phyloP scores from a whole-genome alignment of 1,140 invertebrate species.

The Sarcophaga bullata region DNA sequence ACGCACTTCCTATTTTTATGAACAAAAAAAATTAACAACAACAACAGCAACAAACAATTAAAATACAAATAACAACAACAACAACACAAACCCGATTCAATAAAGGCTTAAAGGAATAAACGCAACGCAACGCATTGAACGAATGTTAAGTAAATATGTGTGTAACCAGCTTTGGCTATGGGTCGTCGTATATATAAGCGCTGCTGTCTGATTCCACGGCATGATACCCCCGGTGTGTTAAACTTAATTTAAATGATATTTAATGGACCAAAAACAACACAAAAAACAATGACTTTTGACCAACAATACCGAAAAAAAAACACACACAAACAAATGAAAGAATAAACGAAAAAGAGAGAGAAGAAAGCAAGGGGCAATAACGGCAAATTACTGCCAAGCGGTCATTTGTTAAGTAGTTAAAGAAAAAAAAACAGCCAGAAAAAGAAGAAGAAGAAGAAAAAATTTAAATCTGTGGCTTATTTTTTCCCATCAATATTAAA shows the following conservation, averaged over 20 bases:
- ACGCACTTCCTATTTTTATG: conserved; percentile 15
- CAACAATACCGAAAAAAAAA: not conserved
- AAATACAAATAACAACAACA: too few species aligned
- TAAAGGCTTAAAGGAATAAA: not conserved
- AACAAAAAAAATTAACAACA: not conserved
- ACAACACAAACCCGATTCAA: not conserved
- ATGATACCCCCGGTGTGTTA: conserved; percentile 15
- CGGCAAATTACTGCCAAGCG: too few species aligned
- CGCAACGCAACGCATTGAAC: not conserved
- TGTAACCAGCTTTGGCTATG: too few species aligned
- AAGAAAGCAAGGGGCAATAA: too few species aligned
- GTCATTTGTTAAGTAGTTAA: too few species aligned
- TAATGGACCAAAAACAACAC: not conserved
- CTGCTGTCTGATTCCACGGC: not conserved
- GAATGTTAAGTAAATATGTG: not conserved
- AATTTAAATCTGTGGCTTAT: not conserved
- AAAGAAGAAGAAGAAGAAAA: not conserved
- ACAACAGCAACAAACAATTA: too few species aligned
- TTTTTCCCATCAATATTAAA: conserved; percentile 6
- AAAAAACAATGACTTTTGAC: not conserved
- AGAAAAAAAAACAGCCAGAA: not conserved
- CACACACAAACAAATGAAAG: not conserved
- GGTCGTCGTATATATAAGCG: not conserved
- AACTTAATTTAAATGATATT: conserved; percentile 27
- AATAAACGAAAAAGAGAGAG: too few species aligned